phyloP scores from a whole-genome alignment of 2,888 invertebrate genomes.

The Malthinus seriepunctatus region DNA sequence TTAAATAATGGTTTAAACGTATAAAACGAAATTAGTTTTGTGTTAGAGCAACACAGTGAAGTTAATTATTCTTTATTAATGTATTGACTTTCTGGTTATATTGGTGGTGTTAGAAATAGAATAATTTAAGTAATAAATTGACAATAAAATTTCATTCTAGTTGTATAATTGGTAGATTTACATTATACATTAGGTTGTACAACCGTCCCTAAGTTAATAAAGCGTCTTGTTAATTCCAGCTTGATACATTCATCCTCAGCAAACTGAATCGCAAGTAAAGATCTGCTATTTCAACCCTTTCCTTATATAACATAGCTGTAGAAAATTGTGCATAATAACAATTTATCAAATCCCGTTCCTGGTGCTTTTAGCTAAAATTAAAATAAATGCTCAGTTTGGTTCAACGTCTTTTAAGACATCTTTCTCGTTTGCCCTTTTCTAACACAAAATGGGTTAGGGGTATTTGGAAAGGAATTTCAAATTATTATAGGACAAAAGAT shows the following conservation, averaged over 20 bases:
- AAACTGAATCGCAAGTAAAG: constrained; percentile 12
- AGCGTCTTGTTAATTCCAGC: constrained; percentile 14
- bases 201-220: constrained; percentile 11
- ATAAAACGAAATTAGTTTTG: too few species aligned
- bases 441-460: constrained; percentile 4
- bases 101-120: too few species aligned
- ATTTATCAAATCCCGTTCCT: constrained; percentile 24
- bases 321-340: constrained; percentile 26
- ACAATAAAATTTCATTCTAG: not conserved
- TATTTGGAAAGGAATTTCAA: constrained; percentile 5
- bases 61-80: too few species aligned
- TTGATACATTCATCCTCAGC: constrained; percentile 14
- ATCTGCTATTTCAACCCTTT: constrained; percentile 12
- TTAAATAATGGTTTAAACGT: too few species aligned
- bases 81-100: too few species aligned
- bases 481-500: constrained; percentile 22
- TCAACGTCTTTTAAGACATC: constrained; percentile 21
- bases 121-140: not conserved
- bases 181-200: constrained; percentile 5
- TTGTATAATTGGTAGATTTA: constrained; percentile 4
- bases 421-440: constrained; percentile 17
- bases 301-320: constrained; percentile 11
- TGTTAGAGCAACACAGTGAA: too few species aligned
- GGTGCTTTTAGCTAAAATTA: constrained; percentile 23
- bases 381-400: constrained; percentile 27